phyloP scores from a whole-genome alignment of 2,797 vertebrate species.

The Schizopygopsis pylzovi region DNA sequence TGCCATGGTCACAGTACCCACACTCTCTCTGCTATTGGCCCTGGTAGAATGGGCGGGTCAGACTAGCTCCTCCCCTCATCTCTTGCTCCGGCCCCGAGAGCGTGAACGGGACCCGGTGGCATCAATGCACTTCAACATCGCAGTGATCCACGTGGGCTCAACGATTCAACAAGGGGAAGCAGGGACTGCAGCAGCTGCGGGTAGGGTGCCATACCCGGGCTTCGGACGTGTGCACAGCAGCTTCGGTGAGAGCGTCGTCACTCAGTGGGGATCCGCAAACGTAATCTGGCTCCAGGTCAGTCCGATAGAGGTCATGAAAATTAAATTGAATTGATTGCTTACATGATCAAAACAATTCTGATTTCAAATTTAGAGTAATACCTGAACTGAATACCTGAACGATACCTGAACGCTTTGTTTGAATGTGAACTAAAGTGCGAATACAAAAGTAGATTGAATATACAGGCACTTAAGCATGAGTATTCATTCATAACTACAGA shows the following conservation, averaged over 20 bases:
- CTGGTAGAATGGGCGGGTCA: slow-evolving; percentile 84
- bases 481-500: slow-evolving; percentile 8
- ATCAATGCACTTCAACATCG: slow-evolving; percentile 92
- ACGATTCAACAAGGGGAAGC: slow-evolving; percentile 78
- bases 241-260: slow-evolving; percentile 83
- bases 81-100: slow-evolving; percentile 82
- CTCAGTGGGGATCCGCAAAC: slow-evolving; percentile 83
- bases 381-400: not conserved
- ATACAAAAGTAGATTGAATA: slow-evolving; percentile 11
- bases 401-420: not conserved
- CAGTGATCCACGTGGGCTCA: slow-evolving; percentile 84
- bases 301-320: not conserved
- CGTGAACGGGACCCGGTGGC: slow-evolving; percentile 83
- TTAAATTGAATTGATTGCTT: not conserved
- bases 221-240: slow-evolving; percentile 81
- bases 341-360: not conserved
- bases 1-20: slow-evolving; percentile 85
- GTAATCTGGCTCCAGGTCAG: slow-evolving; percentile 86
- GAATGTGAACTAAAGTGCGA: not conserved
- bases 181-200: slow-evolving; percentile 72
- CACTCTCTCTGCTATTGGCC: slow-evolving; percentile 84
- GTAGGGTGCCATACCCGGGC: slow-evolving; percentile 79
- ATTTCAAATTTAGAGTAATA: not conserved
- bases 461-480: not conserved
- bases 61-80: slow-evolving; percentile 87